Conservation (phyloP, 2,113 vertebrate species). For the Piprites chloris region DNA sequence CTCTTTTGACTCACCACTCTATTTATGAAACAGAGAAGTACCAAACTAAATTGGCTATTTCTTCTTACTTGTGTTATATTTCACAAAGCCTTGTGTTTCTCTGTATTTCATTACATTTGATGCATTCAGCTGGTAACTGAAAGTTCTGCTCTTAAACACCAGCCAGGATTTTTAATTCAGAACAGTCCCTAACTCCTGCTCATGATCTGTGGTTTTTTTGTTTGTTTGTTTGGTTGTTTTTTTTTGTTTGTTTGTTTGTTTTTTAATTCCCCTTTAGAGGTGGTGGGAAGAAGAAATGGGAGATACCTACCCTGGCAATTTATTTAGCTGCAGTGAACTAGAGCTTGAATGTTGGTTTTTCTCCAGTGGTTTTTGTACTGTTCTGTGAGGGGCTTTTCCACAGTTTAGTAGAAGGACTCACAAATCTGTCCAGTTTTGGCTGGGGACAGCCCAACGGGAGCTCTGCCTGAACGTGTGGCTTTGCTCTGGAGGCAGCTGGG, state of each 20-base stretch:
- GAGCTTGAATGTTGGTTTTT: not conserved
- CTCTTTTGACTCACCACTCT: not conserved
- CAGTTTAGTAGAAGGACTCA: not conserved
- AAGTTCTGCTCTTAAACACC: not conserved
- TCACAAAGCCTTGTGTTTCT: not conserved
- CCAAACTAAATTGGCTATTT: not conserved
- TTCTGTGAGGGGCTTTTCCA: not conserved
- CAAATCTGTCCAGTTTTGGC: not conserved
- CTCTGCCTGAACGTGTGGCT: not conserved
- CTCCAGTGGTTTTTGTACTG: not conserved
- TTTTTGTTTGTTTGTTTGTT: no score
- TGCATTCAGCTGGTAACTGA: not conserved
- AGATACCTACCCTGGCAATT: not conserved
- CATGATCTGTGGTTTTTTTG: not conserved
- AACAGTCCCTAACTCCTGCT: not conserved
- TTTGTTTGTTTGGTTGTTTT: no score
- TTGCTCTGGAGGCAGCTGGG: not conserved
- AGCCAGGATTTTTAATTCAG: not conserved
- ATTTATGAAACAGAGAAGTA: not conserved
- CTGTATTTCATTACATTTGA: not conserved
- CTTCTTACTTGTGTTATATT: not conserved
- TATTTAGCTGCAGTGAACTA: not conserved
- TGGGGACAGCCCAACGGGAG: not conserved
- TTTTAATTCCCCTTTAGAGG: not conserved
- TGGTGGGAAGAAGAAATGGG: not conserved